phyloP scores from a whole-genome alignment of 2,113 vertebrate species.

The Piaya cayana region DNA sequence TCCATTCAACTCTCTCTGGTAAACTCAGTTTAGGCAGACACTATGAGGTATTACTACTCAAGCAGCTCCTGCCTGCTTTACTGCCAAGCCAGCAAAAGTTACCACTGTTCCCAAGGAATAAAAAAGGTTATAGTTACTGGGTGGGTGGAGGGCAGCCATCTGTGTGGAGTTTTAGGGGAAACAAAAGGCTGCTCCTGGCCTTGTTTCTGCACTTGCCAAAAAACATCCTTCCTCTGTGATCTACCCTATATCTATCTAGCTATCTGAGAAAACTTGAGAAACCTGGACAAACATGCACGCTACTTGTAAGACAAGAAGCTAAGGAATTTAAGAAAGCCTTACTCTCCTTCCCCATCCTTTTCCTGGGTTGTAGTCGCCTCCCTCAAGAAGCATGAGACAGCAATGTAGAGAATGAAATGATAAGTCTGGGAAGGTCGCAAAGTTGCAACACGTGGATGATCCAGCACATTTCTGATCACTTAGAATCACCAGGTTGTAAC shows the following conservation, averaged over 20 bases:
- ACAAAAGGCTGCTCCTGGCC: background rate
- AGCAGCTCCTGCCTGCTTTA: background rate
- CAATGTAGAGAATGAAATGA: background rate
- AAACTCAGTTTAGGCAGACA: background rate
- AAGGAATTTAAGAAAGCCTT: background rate
- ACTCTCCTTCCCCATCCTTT: background rate
- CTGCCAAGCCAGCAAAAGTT: background rate
- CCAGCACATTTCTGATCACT: background rate
- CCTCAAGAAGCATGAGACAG: background rate
- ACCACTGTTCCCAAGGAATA: background rate
- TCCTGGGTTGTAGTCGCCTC: background rate
- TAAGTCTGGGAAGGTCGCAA: background rate
- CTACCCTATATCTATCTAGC: too few relatives aligned
- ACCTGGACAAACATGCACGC: background rate
- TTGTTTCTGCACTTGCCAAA: background rate
- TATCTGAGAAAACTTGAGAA: background rate
- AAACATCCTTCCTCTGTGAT: background rate
- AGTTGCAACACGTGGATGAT: background rate
- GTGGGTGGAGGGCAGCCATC: background rate
- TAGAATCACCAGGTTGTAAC: too few relatives aligned
- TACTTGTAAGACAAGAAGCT: background rate
- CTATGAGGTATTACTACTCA: background rate
- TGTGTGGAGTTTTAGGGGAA: background rate
- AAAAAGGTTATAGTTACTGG: background rate
- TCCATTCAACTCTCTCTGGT: background rate